Percentiles rank a stretch among this genome's conserved stretches.
These are phyloP conservation scores for Sphaerophoria taeniata DNA, from an alignment of 2,888 invertebrate genomes.

Conservation along the genomic window DNA sequence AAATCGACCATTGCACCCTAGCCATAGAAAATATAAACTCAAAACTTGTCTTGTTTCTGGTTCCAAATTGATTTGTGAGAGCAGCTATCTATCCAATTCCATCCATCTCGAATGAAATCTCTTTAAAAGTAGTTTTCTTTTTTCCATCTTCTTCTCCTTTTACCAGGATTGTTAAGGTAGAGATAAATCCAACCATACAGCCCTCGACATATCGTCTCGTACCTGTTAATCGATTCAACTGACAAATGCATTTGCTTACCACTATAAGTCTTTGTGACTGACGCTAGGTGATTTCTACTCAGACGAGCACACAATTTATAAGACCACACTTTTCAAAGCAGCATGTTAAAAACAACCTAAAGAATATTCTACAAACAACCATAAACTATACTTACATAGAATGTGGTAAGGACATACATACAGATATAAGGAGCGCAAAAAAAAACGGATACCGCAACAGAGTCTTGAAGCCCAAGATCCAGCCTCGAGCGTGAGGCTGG, in stretches of 20 bases:
- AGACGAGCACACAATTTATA: conserved; percentile 66
- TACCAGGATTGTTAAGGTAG: too few species aligned
- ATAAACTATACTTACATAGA: neutral
- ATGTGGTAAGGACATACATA: neutral
- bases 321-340: conserved; percentile 56
- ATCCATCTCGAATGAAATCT: conserved; percentile 33
- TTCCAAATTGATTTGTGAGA: conserved; percentile 43
- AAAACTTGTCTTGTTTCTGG: conserved; percentile 28
- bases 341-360: conserved; percentile 45
- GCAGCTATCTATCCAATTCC: conserved; percentile 38
- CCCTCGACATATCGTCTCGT: neutral
- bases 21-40: too few species aligned
- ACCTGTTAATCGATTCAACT: conserved; percentile 53
- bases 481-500: conserved; percentile 25
- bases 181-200: too few species aligned
- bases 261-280: conserved; percentile 57
- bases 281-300: conserved; percentile 60
- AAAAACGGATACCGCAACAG: conserved; percentile 9
- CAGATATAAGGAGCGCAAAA: neutral
- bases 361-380: conserved; percentile 33
- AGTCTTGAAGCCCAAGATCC: neutral
- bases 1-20: too few species aligned
- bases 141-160: neutral
- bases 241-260: conserved; percentile 70
- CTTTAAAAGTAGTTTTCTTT: conserved; percentile 22